phyloP scores from a whole-genome alignment of 1,140 invertebrate genomes.

The Zaprionus lachaisei region DNA sequence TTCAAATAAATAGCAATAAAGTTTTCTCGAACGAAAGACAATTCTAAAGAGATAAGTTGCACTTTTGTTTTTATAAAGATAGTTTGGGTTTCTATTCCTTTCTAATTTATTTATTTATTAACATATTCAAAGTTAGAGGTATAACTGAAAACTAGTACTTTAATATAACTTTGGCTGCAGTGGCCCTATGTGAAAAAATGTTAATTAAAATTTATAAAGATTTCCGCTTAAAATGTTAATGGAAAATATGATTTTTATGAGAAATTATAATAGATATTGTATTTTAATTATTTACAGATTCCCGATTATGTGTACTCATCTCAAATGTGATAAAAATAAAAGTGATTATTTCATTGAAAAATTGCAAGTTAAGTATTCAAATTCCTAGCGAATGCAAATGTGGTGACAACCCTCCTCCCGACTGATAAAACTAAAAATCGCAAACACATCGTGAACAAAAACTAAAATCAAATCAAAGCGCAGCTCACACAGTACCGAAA shows the following conservation, averaged over 20 bases:
- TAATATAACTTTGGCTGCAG: too few species aligned
- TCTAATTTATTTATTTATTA: too few species aligned
- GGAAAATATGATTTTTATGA: too few species aligned
- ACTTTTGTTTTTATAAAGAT: too few species aligned
- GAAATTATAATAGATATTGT: too few species aligned
- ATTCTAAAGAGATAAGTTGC: background rate
- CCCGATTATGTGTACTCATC: background rate
- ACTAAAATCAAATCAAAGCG: background rate
- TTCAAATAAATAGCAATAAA: background rate
- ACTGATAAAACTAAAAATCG: constrained; percentile 1
- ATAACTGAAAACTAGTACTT: too few species aligned
- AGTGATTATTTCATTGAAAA: background rate
- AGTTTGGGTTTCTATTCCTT: too few species aligned
- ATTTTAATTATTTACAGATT: background rate
- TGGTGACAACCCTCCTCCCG: background rate
- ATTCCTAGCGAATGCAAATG: background rate
- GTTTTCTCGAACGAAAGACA: background rate
- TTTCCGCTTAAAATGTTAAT: too few species aligned
- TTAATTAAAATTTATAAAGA: too few species aligned
- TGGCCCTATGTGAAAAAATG: too few species aligned
- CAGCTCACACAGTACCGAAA: background rate
- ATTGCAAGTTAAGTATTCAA: background rate
- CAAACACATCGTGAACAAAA: background rate
- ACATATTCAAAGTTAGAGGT: too few species aligned
- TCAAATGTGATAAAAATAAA: constrained; percentile 1